Conservation (phyloP, 1,140 invertebrate species). For the Pseudachorutes palmiensis region DNA sequence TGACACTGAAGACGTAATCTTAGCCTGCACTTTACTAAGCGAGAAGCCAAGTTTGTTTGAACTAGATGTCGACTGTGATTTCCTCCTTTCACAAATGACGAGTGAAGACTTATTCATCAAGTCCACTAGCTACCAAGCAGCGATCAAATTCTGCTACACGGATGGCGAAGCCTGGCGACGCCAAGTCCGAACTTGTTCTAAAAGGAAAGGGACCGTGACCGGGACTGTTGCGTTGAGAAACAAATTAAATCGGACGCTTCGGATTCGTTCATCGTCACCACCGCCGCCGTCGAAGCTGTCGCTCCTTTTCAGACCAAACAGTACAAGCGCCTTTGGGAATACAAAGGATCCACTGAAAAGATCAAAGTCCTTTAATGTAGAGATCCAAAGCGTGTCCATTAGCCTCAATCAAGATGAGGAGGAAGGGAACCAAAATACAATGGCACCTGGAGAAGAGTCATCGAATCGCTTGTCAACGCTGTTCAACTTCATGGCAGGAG, state of each 20-base stretch:
- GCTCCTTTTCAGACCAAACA: slow-evolving; percentile 32
- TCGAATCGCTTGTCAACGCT: too few relatives aligned
- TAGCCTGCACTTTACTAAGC: slow-evolving; percentile 43
- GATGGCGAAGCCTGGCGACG: slow-evolving; percentile 38
- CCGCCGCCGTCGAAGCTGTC: slow-evolving; percentile 37
- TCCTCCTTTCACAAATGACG: slow-evolving; percentile 39
- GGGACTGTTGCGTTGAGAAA: slow-evolving; percentile 5
- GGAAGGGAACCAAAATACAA: too few relatives aligned
- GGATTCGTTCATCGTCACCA: slow-evolving; percentile 27
- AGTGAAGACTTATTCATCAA: slow-evolving; percentile 38
- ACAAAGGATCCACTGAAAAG: slow-evolving; percentile 30
- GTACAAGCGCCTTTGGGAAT: slow-evolving; percentile 22
- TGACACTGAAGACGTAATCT: slow-evolving; percentile 42
- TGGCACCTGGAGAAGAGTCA: too few relatives aligned
- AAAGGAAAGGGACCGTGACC: slow-evolving; percentile 22
- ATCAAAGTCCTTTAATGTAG: slow-evolving; percentile 37
- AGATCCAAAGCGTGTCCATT: slow-evolving; percentile 36
- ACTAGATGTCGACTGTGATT: slow-evolving; percentile 42
- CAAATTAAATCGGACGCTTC: slow-evolving; percentile 28
- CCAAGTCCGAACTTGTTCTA: slow-evolving; percentile 31
- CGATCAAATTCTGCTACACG: slow-evolving; percentile 33
- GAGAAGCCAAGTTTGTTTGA: slow-evolving; percentile 43
- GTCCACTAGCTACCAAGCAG: slow-evolving; percentile 36
- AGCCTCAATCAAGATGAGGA: slow-evolving; percentile 35
- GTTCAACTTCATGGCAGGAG: slow-evolving; percentile 32